Evolutionary conservation across 2,888 invertebrate species (phyloP).

Genomic region (Ctenicera cuprea): DNA sequence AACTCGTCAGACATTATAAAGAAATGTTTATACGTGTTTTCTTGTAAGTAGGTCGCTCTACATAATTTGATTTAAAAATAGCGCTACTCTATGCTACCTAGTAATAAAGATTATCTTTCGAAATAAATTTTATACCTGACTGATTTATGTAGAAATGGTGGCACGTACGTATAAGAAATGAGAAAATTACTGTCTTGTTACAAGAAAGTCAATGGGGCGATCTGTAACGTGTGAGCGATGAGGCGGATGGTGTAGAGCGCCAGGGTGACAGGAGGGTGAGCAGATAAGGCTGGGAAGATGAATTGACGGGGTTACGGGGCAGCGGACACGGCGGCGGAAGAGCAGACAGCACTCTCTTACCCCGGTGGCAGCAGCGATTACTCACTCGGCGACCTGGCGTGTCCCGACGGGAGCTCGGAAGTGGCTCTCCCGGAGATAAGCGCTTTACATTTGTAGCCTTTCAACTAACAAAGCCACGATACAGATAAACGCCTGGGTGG

Average conservation of each 20-base stretch:
- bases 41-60: too few species aligned
- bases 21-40: too few species aligned
- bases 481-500: constrained; percentile 61
- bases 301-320: constrained; percentile 71
- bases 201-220: constrained; percentile 53
- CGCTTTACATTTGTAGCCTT: constrained; percentile 71
- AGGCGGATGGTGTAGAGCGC: constrained; percentile 54
- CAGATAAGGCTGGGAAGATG: constrained; percentile 69
- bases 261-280: constrained; percentile 57
- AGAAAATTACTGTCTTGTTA: constrained; percentile 52
- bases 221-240: constrained; percentile 54
- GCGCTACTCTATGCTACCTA: too few species aligned
- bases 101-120: too few species aligned
- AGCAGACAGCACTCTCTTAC: constrained; percentile 71
- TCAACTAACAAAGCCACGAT: constrained; percentile 65
- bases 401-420: constrained; percentile 68
- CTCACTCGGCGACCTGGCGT: constrained; percentile 68
- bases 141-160: background rate
- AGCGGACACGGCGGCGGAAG: constrained; percentile 70
- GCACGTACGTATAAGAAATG: constrained; percentile 37
- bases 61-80: too few species aligned
- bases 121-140: background rate
- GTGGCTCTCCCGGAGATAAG: constrained; percentile 70
- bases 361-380: constrained; percentile 71
- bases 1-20: too few species aligned